A percentile compares a stretch with the other conserved stretches of the same genome.
These are phyloP conservation scores for Aporophyla nigra DNA, from an alignment of 2,888 invertebrate species.

Conservation along the genomic window DNA sequence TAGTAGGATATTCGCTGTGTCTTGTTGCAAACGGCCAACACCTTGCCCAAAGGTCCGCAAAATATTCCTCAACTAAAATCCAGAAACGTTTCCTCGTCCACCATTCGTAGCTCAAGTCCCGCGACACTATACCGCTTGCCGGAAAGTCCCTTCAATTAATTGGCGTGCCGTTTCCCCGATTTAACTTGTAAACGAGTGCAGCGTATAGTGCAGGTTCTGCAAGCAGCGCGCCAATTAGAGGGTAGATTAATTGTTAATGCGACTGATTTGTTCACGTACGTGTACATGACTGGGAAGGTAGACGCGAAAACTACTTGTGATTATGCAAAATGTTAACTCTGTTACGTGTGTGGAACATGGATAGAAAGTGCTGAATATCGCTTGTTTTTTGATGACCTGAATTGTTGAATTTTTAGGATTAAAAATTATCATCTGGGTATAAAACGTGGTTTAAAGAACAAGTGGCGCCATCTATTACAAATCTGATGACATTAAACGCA, in stretches of 20 bases:
- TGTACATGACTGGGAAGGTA: slow-evolving; percentile 27
- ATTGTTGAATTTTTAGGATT: neutral
- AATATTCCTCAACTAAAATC: neutral
- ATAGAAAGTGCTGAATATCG: neutral
- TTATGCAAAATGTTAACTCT: slow-evolving; percentile 21
- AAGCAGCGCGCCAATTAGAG: slow-evolving; percentile 64
- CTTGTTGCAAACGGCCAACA: neutral
- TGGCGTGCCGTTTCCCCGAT: slow-evolving; percentile 81
- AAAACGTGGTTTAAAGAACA: neutral
- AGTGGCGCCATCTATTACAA: slow-evolving; percentile 39
- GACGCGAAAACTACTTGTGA: slow-evolving; percentile 10
- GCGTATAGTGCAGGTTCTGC: slow-evolving; percentile 53
- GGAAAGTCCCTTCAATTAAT: slow-evolving; percentile 84
- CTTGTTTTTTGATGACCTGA: neutral
- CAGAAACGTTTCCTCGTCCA: neutral
- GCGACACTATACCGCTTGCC: slow-evolving; percentile 75
- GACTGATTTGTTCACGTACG: slow-evolving; percentile 54
- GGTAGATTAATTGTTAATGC: slow-evolving; percentile 61
- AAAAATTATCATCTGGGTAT: neutral
- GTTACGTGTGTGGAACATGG: neutral
- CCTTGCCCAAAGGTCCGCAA: neutral
- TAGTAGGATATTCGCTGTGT: too few relatives aligned
- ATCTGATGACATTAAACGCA: neutral
- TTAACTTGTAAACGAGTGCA: slow-evolving; percentile 87
- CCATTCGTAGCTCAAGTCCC: slow-evolving; percentile 53